Evolutionary conservation across 2,888 invertebrate species (phyloP).

Genomic region (Colletes collaris): DNA sequence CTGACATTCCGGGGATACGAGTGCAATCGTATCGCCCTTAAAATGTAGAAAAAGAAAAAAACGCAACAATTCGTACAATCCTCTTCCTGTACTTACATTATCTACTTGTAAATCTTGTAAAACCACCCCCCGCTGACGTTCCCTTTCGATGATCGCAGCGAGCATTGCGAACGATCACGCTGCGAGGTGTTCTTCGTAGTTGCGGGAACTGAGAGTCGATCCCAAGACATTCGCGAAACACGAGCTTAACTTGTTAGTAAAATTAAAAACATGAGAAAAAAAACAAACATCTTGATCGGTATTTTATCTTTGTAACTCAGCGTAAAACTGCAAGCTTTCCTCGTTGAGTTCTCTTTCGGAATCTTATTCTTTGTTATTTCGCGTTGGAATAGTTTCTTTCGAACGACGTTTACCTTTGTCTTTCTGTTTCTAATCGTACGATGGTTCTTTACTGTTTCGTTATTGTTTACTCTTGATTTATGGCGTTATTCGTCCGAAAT

Average conservation of each 20-base stretch:
- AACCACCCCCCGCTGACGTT: conserved; percentile 9
- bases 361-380: neutral
- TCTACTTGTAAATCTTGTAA: conserved; percentile 46
- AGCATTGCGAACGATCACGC: conserved; percentile 23
- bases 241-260: conserved; percentile 45
- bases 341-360: neutral
- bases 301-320: conserved; percentile 37
- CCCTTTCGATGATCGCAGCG: conserved; percentile 28
- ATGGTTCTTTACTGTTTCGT: too few relatives aligned
- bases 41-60: conserved; percentile 24
- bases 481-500: too few relatives aligned
- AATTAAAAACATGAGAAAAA: conserved; percentile 11
- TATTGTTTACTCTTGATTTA: too few relatives aligned
- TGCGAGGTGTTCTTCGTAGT: conserved; percentile 21
- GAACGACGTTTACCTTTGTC: too few relatives aligned
- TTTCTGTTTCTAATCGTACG: too few relatives aligned
- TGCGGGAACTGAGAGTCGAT: conserved; percentile 15
- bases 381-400: neutral
- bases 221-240: conserved; percentile 22
- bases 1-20: conserved; percentile 68
- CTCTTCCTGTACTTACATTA: conserved; percentile 34
- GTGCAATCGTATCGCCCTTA: conserved; percentile 42
- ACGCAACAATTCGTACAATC: conserved; percentile 10
- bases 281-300: neutral
- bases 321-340: conserved; percentile 5